phyloP scores from a whole-genome alignment of 1,140 invertebrate genomes.

The Drosophila arizonae region DNA sequence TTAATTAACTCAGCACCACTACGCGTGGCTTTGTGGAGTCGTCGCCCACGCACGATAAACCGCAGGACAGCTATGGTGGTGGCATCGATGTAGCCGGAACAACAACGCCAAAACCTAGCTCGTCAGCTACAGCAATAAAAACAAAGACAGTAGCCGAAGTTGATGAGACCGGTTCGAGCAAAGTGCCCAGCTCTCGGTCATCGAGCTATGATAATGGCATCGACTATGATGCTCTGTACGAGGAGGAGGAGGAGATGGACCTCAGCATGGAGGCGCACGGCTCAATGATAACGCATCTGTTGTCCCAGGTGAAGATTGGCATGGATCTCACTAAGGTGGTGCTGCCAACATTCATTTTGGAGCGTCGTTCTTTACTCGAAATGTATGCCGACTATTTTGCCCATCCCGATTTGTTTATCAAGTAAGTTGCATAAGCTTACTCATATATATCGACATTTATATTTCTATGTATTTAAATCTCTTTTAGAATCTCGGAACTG shows the following conservation, averaged over 20 bases:
- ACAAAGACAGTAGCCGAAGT: constrained; percentile 38
- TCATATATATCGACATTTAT: too few species aligned
- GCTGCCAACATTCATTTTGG: constrained; percentile 97
- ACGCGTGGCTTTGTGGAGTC: constrained; percentile 76
- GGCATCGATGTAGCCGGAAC: constrained; percentile 21
- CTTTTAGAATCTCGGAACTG: constrained; percentile 90
- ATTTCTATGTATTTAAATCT: neutral
- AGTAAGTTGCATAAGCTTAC: constrained; percentile 85
- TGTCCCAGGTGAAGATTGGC: constrained; percentile 98
- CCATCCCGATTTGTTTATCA: constrained; percentile 97
- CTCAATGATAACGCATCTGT: constrained; percentile 95
- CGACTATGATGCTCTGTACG: constrained; percentile 92
- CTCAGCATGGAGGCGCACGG: constrained; percentile 96
- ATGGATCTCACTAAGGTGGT: constrained; percentile 99
- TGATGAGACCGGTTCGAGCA: constrained; percentile 61
- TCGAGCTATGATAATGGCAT: constrained; percentile 81
- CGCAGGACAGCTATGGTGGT: constrained; percentile 39
- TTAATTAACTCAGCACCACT: constrained; percentile 49
- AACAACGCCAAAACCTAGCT: constrained; percentile 13
- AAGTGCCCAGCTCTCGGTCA: constrained; percentile 48
- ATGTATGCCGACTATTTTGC: constrained; percentile 99
- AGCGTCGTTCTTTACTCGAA: constrained; percentile 96
- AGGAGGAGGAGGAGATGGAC: constrained; percentile 93
- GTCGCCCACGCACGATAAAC: constrained; percentile 71
- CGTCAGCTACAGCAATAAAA: constrained; percentile 14